Evolutionary conservation across 2,797 vertebrate species (phyloP).

Genomic region (Chiloscyllium punctatum): DNA sequence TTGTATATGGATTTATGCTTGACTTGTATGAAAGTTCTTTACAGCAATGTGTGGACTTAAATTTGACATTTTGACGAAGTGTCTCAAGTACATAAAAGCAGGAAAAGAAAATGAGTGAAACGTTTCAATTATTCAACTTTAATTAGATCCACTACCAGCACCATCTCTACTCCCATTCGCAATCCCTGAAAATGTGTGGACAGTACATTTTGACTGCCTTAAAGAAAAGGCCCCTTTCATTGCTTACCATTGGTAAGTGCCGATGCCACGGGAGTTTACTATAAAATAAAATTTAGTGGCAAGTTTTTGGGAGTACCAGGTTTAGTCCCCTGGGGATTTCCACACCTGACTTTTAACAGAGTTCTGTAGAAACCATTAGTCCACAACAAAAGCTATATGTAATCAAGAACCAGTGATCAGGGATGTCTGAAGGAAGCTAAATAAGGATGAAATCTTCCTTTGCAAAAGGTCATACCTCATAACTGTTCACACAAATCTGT

Average conservation of each 20-base stretch:
- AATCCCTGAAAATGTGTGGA: background rate
- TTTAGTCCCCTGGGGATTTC: background rate
- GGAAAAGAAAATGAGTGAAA: background rate
- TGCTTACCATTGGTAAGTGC: background rate
- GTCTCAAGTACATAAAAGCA: background rate
- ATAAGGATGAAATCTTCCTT: background rate
- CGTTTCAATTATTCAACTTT: background rate
- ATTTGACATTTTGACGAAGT: background rate
- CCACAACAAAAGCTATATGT: background rate
- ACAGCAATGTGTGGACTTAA: background rate
- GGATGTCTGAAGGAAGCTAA: background rate
- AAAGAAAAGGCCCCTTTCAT: background rate
- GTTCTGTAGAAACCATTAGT: background rate
- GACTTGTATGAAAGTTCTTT: background rate
- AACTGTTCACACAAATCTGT: background rate
- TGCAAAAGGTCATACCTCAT: background rate
- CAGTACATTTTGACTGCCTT: background rate
- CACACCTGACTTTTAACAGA: background rate
- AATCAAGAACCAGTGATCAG: background rate
- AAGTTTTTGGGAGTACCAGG: background rate
- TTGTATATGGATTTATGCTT: no score
- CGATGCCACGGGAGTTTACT: background rate
- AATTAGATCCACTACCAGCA: background rate
- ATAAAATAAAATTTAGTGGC: background rate
- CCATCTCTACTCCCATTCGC: background rate